These are phyloP conservation scores for Drosophila subobscura DNA, from an alignment of 1,140 invertebrate species.

Conservation along the genomic window DNA sequence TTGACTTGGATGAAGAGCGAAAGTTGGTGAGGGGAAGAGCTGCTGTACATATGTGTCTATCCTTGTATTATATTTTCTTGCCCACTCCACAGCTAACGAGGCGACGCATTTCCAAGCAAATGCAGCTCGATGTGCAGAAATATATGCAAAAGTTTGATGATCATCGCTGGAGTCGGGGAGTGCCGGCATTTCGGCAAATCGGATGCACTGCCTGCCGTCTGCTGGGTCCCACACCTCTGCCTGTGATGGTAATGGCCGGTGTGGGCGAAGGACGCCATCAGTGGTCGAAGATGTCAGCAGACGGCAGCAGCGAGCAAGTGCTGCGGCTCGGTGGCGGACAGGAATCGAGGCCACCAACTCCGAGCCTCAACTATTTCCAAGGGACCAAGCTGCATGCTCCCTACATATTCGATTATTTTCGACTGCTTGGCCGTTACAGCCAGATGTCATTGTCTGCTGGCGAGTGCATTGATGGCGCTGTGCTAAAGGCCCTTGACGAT, in stretches of 20 bases:
- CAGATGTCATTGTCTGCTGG: neutral
- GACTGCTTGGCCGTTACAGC: neutral
- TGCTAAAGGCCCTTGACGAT: neutral
- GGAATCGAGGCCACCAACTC: too few species aligned
- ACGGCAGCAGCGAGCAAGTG: too few species aligned
- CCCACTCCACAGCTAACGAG: conserved; percentile 1
- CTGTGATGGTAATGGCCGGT: conserved; percentile 2
- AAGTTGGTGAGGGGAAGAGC: conserved; percentile 9
- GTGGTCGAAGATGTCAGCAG: too few species aligned
- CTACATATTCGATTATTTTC: conserved; percentile 9
- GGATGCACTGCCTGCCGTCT: conserved; percentile 3
- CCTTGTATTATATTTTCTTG: neutral
- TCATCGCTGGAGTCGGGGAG: conserved; percentile 12
- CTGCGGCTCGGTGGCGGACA: too few species aligned
- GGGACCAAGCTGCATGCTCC: neutral
- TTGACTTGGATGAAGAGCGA: conserved; percentile 4
- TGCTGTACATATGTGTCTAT: neutral
- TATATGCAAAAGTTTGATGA: conserved; percentile 22
- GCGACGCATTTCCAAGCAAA: conserved; percentile 10
- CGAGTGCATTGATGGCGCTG: neutral
- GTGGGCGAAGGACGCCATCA: too few species aligned
- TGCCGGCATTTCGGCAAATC: neutral
- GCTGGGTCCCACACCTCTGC: conserved; percentile 2
- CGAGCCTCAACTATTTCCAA: neutral
- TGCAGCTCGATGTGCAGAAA: conserved; percentile 14